Evolutionary conservation across 2,113 vertebrate species (phyloP).

Genomic region (Catharus minimus): DNA sequence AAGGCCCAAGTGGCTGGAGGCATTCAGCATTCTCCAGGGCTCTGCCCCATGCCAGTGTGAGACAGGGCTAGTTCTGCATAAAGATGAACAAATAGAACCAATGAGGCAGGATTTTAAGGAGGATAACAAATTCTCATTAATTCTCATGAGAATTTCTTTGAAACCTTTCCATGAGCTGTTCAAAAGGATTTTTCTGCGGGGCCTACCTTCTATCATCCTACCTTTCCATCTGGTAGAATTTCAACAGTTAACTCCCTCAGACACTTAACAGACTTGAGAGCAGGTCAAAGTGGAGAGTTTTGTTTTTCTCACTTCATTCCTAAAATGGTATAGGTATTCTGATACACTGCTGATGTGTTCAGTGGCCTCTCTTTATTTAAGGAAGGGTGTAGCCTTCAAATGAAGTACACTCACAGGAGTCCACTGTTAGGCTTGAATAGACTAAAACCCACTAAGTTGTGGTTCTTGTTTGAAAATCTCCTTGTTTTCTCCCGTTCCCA

Average conservation of each 20-base stretch:
- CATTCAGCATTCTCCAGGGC: not conserved
- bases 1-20: not conserved
- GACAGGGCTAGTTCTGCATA: not conserved
- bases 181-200: not conserved
- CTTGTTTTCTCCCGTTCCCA: not conserved
- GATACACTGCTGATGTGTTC: not conserved
- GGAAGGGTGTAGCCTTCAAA: not conserved
- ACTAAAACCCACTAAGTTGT: not conserved
- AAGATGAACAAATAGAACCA: not conserved
- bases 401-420: not conserved
- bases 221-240: not conserved
- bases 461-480: not conserved
- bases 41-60: not conserved
- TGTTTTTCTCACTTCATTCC: not conserved
- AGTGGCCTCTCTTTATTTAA: not conserved
- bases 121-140: not conserved
- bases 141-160: not conserved
- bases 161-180: not conserved
- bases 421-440: not conserved
- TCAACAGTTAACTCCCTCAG: not conserved
- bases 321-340: not conserved
- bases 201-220: not conserved
- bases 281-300: not conserved
- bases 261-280: not conserved
- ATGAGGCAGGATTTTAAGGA: not conserved